These are phyloP conservation scores for Drosophila subquinaria DNA, from an alignment of 2,888 invertebrate genomes.

Conservation along the genomic window DNA sequence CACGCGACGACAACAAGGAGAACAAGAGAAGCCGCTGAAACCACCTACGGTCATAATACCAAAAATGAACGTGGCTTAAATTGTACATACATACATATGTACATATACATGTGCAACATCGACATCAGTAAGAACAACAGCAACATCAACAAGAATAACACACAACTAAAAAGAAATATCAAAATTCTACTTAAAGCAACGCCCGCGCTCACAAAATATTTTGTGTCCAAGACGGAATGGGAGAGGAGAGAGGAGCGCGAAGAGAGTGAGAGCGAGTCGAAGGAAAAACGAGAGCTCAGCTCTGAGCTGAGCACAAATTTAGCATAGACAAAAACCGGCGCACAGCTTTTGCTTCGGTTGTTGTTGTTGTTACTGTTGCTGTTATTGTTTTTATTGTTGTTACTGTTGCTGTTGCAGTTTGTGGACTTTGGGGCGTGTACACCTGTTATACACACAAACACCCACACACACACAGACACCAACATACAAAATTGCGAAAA, in stretches of 20 bases:
- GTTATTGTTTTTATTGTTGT: conserved; percentile 28
- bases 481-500: conserved; percentile 51
- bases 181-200: conserved; percentile 75
- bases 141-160: conserved; percentile 35
- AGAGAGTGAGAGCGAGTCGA: conserved; percentile 8
- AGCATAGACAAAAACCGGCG: conserved; percentile 62
- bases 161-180: conserved; percentile 35
- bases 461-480: conserved; percentile 1
- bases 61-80: conserved; percentile 66
- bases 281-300: conserved; percentile 21
- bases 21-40: conserved; percentile 51
- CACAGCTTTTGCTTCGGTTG: conserved; percentile 47
- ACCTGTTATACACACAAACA: conserved; percentile 53
- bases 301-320: conserved; percentile 32
- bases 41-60: conserved; percentile 67
- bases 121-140: conserved; percentile 32
- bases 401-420: conserved; percentile 25
- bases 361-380: conserved; percentile 17
- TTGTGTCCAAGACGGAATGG: conserved; percentile 4
- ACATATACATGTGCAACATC: conserved; percentile 14
- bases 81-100: conserved; percentile 15
- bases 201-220: conserved; percentile 54
- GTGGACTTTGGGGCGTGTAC: conserved; percentile 50
- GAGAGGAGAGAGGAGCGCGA: conserved; percentile 2
- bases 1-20: conserved; percentile 39